Evolutionary conservation across 2,888 invertebrate genomes (phyloP).

Genomic region (Nomada fabriciana): DNA sequence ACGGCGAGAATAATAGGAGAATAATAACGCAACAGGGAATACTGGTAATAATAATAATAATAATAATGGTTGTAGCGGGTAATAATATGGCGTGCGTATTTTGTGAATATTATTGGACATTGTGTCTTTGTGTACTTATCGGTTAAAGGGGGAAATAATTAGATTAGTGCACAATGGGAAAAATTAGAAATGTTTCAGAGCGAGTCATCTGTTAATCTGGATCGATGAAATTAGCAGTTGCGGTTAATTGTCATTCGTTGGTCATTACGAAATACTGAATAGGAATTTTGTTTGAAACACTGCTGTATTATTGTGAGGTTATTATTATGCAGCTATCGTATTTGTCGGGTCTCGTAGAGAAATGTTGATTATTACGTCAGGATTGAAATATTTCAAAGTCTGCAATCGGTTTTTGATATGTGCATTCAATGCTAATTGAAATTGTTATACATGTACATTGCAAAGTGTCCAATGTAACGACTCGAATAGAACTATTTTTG

Average conservation of each 20-base stretch:
- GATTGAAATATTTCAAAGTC: not conserved
- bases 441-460: not conserved
- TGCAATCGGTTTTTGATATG: not conserved
- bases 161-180: slow-evolving; percentile 7
- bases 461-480: not conserved
- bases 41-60: not conserved
- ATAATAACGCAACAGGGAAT: not conserved
- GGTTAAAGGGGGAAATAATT: not conserved
- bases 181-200: not conserved
- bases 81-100: not conserved
- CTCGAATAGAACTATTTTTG: not conserved
- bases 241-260: slow-evolving; percentile 11
- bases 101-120: not conserved
- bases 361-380: not conserved
- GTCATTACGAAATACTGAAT: slow-evolving; percentile 15
- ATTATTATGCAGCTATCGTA: slow-evolving; percentile 1
- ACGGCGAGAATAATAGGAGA: not conserved
- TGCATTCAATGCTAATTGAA: not conserved
- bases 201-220: not conserved
- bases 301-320: not conserved
- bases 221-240: not conserved
- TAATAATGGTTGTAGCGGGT: not conserved
- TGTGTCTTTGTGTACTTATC: not conserved
- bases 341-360: not conserved
- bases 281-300: slow-evolving; percentile 12